phyloP scores from a whole-genome alignment of 1,140 invertebrate species.

The Aculops lycopersici region DNA sequence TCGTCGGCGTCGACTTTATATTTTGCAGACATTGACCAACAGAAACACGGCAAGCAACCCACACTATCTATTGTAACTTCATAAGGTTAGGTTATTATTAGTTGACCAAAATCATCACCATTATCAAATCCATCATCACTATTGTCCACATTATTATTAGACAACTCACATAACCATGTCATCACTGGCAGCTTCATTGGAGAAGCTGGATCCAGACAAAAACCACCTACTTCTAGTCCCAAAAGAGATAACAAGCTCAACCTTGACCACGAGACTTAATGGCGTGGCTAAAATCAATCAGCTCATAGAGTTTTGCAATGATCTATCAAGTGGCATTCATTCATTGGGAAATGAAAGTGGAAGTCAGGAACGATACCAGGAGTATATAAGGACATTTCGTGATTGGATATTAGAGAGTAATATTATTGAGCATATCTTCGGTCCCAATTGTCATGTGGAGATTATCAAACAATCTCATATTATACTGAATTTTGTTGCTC shows the following conservation, averaged over 20 bases:
- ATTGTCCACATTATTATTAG: too few species aligned
- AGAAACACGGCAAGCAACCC: too few species aligned
- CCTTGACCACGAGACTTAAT: slow-evolving; percentile 58
- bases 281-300: slow-evolving; percentile 76
- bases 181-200: too few species aligned
- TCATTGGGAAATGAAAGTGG: slow-evolving; percentile 38
- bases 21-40: too few species aligned
- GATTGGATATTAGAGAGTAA: slow-evolving; percentile 61
- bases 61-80: too few species aligned
- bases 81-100: too few species aligned
- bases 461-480: slow-evolving; percentile 76
- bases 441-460: slow-evolving; percentile 76
- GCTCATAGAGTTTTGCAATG: slow-evolving; percentile 59
- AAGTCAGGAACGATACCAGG: slow-evolving; percentile 1
- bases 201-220: too few species aligned
- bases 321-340: slow-evolving; percentile 30
- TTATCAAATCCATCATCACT: too few species aligned
- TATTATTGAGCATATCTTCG: slow-evolving; percentile 74
- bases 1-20: too few species aligned
- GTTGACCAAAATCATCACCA: too few species aligned
- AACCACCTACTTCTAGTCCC: too few species aligned
- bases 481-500: slow-evolving; percentile 58
- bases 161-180: too few species aligned
- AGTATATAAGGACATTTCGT: slow-evolving; percentile 33
- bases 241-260: slow-evolving; percentile 73